Percentiles rank a stretch among this genome's conserved stretches.
phyloP scores from a whole-genome alignment of 1,140 invertebrate genomes.

The Meloidogyne chitwoodi region DNA sequence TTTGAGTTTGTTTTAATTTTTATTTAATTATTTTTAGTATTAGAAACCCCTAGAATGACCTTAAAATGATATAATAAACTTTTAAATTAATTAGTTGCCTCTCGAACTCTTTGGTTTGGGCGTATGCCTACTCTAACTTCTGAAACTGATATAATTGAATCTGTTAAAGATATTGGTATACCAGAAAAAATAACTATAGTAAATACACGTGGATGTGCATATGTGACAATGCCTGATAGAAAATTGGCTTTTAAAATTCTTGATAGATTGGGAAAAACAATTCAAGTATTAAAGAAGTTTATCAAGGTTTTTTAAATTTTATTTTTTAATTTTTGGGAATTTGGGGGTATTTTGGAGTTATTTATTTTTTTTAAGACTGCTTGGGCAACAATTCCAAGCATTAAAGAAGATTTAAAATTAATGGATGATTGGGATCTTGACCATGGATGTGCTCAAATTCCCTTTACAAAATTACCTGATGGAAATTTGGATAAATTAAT shows the following conservation, averaged over 20 bases:
- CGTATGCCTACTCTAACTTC: constrained; percentile 62
- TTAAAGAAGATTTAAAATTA: constrained; percentile 31
- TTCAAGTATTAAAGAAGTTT: constrained; percentile 22
- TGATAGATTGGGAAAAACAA: constrained; percentile 27
- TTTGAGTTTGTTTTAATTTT: constrained; percentile 19
- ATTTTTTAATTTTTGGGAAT: constrained; percentile 4
- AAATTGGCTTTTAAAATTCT: constrained; percentile 44
- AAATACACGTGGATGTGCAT: constrained; percentile 33
- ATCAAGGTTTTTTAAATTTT: constrained; percentile 40
- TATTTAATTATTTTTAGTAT: not conserved
- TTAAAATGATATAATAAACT: not conserved
- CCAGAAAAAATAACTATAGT: constrained; percentile 65
- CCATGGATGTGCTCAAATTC: constrained; percentile 35
- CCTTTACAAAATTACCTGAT: constrained; percentile 32
- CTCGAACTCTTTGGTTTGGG: constrained; percentile 49
- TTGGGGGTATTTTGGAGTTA: too few species aligned
- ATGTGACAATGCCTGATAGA: constrained; percentile 48
- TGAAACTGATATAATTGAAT: constrained; percentile 77
- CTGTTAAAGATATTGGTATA: constrained; percentile 75
- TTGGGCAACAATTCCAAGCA: constrained; percentile 36
- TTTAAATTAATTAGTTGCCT: constrained; percentile 31
- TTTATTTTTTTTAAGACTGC: constrained; percentile 28
- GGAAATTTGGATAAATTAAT: constrained; percentile 27
- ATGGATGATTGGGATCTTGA: constrained; percentile 39
- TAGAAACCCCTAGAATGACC: not conserved